Evolutionary conservation across 2,113 vertebrate species (phyloP), one percentile per base, ranked within the genome.

Genomic region (Budorcas taxicolor): DNA sequence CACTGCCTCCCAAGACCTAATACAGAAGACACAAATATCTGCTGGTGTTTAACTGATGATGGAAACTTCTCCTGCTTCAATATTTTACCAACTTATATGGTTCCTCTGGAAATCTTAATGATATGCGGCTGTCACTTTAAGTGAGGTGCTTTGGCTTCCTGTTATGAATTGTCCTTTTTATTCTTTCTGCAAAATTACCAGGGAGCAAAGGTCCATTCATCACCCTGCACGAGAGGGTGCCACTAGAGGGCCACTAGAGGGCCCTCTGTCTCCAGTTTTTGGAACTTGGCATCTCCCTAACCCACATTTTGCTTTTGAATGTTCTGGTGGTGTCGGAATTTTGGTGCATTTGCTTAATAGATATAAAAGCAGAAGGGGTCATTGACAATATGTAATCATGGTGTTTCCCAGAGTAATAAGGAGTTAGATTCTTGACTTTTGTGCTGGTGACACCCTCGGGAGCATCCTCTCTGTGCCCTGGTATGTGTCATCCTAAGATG

Each of bases 171-270:
- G 60, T 95, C 87, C 76, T 23, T 19, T 11, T 15, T 64, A 83
- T 83, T 0, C 0, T 76, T 82, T 53, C 11, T 17, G 12, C 87
- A 33, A 89, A 43, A 27, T 15, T 84, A 85, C 85, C 1, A 21
- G 40, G 52, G 43, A 76, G 81, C 10, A 0, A 9, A 85, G 74
- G 60, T 60, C 90, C 74, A 16, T 7, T 0, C 8, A 0, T 82
- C 84, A 0, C 0, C 9, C 14, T 19, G 25, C 0, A 0, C 0
- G 76, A 1, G 1, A 10, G 62, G 7, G 93, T 0, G 2, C 0
- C 1, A 0, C 3, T 15, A 62, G 29, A 0, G 16, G 43, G 97
- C 98, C 99, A 97, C 98, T 7, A 98, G 99, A 40, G 99, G 98
- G 98, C 98, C 62, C 97, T 94, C 97, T 16, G 43, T 52, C 90